phyloP scores from a whole-genome alignment of 1,140 invertebrate species.

The Epicauta chinensis region DNA sequence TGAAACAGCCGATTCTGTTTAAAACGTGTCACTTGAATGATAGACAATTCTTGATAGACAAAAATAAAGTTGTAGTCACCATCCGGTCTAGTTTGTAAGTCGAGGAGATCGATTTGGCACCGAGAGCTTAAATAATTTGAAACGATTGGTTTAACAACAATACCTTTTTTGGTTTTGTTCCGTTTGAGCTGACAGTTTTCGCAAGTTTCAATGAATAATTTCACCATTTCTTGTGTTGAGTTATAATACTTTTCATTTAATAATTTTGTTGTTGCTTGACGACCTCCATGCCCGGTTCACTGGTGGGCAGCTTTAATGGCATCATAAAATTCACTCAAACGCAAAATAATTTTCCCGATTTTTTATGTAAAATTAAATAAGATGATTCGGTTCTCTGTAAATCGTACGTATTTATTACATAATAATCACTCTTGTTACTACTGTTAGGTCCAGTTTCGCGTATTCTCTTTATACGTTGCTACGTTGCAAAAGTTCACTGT shows the following conservation, averaged over 20 bases:
- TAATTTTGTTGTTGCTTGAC: not conserved
- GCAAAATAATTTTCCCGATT: too few relatives aligned
- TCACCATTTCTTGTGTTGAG: not conserved
- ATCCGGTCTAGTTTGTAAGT: conserved; percentile 40
- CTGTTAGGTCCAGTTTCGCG: too few relatives aligned
- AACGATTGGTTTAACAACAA: not conserved
- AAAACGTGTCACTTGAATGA: too few relatives aligned
- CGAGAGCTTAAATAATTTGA: not conserved
- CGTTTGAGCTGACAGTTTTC: not conserved
- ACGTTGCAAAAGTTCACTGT: too few relatives aligned
- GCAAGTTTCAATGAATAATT: not conserved
- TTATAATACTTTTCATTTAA: not conserved
- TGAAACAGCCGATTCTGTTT: too few relatives aligned
- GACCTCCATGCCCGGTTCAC: conserved; percentile 32
- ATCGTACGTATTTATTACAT: too few relatives aligned
- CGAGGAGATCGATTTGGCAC: conserved; percentile 43
- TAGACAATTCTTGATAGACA: conserved; percentile 46
- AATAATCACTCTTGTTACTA: too few relatives aligned
- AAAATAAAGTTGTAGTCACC: conserved; percentile 41
- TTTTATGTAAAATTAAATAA: too few relatives aligned
- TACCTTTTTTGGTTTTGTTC: not conserved
- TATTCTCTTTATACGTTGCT: too few relatives aligned
- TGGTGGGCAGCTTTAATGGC: too few relatives aligned
- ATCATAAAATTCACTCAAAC: too few relatives aligned
- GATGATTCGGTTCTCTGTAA: too few relatives aligned